A percentile compares a stretch with the other conserved stretches of the same genome.
phyloP scores from a whole-genome alignment of 2,113 vertebrate genomes.

The Calidris pugnax region DNA sequence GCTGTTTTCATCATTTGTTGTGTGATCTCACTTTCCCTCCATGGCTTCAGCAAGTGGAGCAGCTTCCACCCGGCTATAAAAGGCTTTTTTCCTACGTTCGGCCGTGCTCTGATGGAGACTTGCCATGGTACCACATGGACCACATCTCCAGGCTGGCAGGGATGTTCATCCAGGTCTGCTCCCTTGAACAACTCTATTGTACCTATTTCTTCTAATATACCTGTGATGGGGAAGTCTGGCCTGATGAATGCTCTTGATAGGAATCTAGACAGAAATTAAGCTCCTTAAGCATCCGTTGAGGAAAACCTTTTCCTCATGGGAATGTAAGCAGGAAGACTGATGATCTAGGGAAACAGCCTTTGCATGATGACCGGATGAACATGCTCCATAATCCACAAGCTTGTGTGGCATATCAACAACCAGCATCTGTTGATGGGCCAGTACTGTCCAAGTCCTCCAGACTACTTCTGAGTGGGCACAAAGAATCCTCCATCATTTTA shows the following conservation, averaged over 20 bases:
- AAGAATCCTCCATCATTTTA: neutral
- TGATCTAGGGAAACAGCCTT: neutral
- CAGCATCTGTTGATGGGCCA: neutral
- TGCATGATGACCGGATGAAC: fast-evolving
- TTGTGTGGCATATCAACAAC: neutral
- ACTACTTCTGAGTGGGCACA: neutral
- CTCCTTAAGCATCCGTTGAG: neutral
- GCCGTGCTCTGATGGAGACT: neutral
- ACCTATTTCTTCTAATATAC: neutral
- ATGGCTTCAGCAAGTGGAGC: neutral
- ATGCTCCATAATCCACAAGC: neutral
- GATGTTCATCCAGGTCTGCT: neutral
- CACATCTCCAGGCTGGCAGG: neutral
- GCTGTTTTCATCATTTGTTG: neutral
- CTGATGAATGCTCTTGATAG: neutral
- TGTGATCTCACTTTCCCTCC: neutral
- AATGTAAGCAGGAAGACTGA: neutral
- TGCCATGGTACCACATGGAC: neutral
- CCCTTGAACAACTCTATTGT: neutral
- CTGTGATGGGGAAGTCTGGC: neutral
- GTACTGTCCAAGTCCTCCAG: neutral
- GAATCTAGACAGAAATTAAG: neutral
- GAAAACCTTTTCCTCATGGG: neutral
- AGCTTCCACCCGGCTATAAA: neutral
- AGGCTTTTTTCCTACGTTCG: neutral